Evolutionary conservation across 2,113 vertebrate species (phyloP), one percentile per base, ranked within the genome.

Genomic region (Eudyptes chrysolophus): DNA sequence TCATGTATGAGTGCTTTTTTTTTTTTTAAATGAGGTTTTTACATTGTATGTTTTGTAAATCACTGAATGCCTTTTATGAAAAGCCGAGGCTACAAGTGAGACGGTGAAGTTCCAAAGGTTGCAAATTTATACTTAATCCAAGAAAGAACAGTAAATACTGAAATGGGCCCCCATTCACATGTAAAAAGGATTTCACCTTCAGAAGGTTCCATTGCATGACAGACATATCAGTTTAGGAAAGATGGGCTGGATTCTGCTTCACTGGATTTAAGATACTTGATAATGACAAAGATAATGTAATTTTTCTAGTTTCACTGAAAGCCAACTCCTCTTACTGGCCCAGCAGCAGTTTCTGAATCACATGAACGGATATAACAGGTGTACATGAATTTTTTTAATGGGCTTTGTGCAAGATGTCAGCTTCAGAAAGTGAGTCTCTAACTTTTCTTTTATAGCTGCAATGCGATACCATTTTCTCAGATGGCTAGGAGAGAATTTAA

Each of bases 161-260:
- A 92, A 84, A 92, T 82, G 89, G 55, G 34, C 7, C 29, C 46
- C 79, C 68, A 93, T 68, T 87, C 84, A 78, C 22, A 90, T 29
- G 42, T 84, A 44, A 92, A 94, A 91, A 61, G 15, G 9, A 40
- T 62, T 85, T 87, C 71, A 66, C 54, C 38, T 85, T 95, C 49
- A 78, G 70, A 94, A 82, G 22, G 40, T 84, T 87, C 46, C 71
- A 96, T 3, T 90, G 84, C 80, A 91, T 66, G 76, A 95, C 89
- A 95, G 94, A 96, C 90, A 84, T 66, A 93, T 29, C 88, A 95
- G 42, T 86, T 83, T 36, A 81, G 76, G 84, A 96, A 81, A 88
- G 79, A 93, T 92, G 84, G 84, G 68, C 21, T 94, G 71, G 38
- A 78, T 91, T 94, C 74, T 97, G 90, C 90, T 94, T 97, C 89